A percentile compares a stretch with the other conserved stretches of the same genome.
These are phyloP conservation scores for Gavia stellata DNA, from an alignment of 2,113 vertebrate genomes.

Conservation along the genomic window DNA sequence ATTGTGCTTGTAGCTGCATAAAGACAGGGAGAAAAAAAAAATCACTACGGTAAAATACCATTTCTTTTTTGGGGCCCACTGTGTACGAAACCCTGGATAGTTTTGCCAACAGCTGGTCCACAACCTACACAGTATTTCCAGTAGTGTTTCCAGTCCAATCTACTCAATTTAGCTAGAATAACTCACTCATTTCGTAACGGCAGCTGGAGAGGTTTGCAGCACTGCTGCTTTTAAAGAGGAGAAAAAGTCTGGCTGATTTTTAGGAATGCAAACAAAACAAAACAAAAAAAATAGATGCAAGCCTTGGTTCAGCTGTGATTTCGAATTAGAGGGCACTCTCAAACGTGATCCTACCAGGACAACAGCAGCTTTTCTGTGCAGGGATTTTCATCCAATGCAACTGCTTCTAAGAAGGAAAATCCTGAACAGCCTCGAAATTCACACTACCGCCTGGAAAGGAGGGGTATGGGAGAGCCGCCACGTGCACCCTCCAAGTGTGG, in stretches of 20 bases:
- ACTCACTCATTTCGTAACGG: background rate
- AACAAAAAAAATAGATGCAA: background rate
- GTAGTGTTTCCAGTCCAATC: conserved; percentile 38
- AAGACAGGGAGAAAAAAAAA: fast-evolving
- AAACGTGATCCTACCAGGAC: background rate
- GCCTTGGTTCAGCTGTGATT: conserved; percentile 11
- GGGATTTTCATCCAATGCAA: background rate
- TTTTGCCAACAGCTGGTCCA: conserved; percentile 46
- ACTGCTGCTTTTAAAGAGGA: conserved; percentile 16
- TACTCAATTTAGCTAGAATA: conserved; percentile 37
- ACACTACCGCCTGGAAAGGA: background rate
- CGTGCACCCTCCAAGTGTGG: fast-evolving
- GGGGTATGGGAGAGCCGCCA: fast-evolving
- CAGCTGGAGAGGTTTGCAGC: conserved; percentile 44
- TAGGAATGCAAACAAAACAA: conserved; percentile 28
- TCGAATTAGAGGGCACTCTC: background rate
- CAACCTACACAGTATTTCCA: conserved; percentile 45
- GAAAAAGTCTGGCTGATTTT: conserved; percentile 30
- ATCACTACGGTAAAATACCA: background rate
- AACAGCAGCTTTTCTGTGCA: background rate
- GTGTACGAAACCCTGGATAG: background rate
- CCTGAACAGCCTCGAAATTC: background rate
- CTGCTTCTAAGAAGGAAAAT: background rate
- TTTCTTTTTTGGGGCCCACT: conserved; percentile 2
- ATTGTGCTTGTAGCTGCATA: background rate